Evolutionary conservation across 2,888 invertebrate genomes (phyloP), one percentile per base, ranked within the genome.

Genomic region (Tetramorium bicarinatum): DNA sequence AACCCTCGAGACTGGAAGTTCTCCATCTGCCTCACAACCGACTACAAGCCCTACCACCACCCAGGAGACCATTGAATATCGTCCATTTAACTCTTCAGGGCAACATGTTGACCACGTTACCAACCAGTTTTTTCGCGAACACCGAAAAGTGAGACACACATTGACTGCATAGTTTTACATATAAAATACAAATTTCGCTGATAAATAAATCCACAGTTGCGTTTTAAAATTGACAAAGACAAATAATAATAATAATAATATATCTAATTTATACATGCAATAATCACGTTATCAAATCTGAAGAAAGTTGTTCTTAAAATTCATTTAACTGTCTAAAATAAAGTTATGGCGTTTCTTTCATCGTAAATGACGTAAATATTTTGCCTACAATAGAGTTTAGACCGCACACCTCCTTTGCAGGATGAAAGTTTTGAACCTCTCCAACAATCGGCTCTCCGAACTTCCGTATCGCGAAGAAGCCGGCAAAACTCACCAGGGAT

Each of bases 11-110:
- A 87, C 95, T 98, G 54, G 97, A 97, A 89, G 97, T 97, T 52
- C 95, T 98, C 34, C 97, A 97, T 92, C 95, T 98, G 64, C 97
- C 97, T 25, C 97, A 97, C 94, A 98, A 98, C 93, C 97, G 97
- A 94, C 96, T 98, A 83, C 96, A 96, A 86, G 96, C 96, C 69
- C 95, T 98, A 59, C 97, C 97, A n/a, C 96, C 96, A 49, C 96
- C 97, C 93, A 96, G 97, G 85, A 95, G 96, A 84, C 97, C 97
- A 0, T 94, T 98, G 61, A 96, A 96, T 93, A 96, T 97, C 92
- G 95, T 95, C 79, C 95, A 95, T 85, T 93, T 98, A 11, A 96
- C 97, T 72, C 95, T 98, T 67, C 98, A 98, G 93, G 97, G 97
- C 92, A 98, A 98, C 94, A 97, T 97, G 88, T 95, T 98, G 89